Base-by-base conservation (phyloP, 2,797 vertebrate genomes). In the Euphonia xanthogaster region DNA sequence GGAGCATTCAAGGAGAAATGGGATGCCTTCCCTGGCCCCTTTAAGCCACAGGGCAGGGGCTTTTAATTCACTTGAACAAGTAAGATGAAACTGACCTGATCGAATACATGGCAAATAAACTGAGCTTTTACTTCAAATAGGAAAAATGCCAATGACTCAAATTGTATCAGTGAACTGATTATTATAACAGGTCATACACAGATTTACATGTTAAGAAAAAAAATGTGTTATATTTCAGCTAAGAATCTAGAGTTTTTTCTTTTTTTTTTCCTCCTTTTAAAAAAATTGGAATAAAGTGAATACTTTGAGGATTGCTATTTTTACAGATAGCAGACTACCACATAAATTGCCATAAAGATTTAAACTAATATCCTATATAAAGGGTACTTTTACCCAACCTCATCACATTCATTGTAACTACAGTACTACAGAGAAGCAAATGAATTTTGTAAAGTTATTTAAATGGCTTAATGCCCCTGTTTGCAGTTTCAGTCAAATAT, bases 201-300 rank as follows among this genome's bases (percentile, higher is more conserved):
- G 14, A 84, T 66, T 40, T 79, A 45, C 9, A 80, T 72, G 10
- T 54, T 53, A 33, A 78, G 19, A 85, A 86, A 86, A 86, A 88
- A 21, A 14, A n/a, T 7, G n/a, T 47, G 15, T 1, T 27, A 57
- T 14, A 5, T 35, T 68, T n/a, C 22, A 68, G 31, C 8, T 50
- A 74, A 65, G 6, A 71, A 66, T 12, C 42, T 35, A 18, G 15
- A 15, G 14, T 8, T 1, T 12, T 33, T 15, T 35, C 5, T 7
- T 16, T 62, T 12, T 55, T 6, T 4, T 11, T 6, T 13, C 1
- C 1, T 10, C 3, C 4, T 28, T 47, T 27, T 25, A 14, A 14
- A 3, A 3, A 23, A 54, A 8, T 4, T n/a, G 31, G 53, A 54
- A n/a, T 54, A 5, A 78, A 62, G 6, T 3, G 3, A 84, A 33